phyloP scores from a whole-genome alignment of 2,113 vertebrate species.

The Amia ocellicauda region DNA sequence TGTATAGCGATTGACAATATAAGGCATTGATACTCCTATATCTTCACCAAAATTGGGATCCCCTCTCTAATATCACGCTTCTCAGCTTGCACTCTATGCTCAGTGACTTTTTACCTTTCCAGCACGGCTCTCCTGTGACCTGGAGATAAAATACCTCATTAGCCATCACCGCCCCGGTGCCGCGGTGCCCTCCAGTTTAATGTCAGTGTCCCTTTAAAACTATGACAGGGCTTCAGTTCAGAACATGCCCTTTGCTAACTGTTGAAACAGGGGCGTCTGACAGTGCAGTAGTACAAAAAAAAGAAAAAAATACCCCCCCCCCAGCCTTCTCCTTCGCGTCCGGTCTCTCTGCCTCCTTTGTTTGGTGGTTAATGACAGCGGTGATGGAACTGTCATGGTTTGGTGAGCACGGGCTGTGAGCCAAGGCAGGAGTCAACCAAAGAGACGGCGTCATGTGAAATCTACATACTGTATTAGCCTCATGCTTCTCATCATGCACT shows the following conservation, averaged over 20 bases:
- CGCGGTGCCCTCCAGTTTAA: too few species aligned
- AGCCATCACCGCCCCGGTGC: too few species aligned
- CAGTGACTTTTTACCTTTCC: neutral
- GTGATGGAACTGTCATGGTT: constrained; percentile 65
- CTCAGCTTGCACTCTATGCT: neutral
- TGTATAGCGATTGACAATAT: too few species aligned
- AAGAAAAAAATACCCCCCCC: neutral
- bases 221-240: neutral
- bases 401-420: constrained; percentile 48
- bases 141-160: too few species aligned
- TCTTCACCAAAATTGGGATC: too few species aligned
- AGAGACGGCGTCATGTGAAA: constrained; percentile 16
- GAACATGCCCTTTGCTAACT: constrained; percentile 33
- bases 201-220: neutral
- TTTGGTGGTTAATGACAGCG: constrained; percentile 57
- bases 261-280: constrained; percentile 42
- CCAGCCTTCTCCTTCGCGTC: constrained; percentile 10
- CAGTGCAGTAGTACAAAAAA: constrained; percentile 30
- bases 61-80: too few species aligned
- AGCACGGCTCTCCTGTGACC: constrained; percentile 24
- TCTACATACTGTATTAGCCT: neutral
- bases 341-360: constrained; percentile 40
- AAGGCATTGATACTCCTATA: too few species aligned
- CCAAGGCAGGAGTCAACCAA: constrained; percentile 22
- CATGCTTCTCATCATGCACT: too few species aligned